Base-by-base conservation (phyloP, 2,113 vertebrate genomes). In the Proterorhinus semilunaris region DNA sequence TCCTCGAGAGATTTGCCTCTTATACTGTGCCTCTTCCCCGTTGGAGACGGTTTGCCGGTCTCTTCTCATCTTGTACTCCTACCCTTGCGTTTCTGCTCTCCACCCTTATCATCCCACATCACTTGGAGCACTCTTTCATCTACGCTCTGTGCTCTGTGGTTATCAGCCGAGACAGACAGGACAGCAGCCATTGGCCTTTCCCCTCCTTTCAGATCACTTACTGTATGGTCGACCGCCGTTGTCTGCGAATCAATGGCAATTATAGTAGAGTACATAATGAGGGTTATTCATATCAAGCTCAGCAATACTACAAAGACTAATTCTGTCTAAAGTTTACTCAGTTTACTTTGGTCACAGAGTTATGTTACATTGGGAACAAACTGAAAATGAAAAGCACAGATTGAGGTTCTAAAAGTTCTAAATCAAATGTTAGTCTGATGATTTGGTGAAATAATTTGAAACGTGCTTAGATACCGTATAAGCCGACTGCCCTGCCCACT, bases 61-160 rank as follows among this genome's bases (percentile, higher is more conserved):
- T 51, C 51, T 64, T 80, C 70, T 65, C 71, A 48, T 71, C 73
- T 57, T 78, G 61, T 67, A 52, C 62, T 66, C 62, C 42, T 55
- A 62, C 69, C n/a, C 68, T 73, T 67, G 77, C 27, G 11, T 82
- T 81, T 78, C 83, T 78, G 69, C 71, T 76, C 80, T 83, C 69
- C 78, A 63, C 73, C 70, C 78, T 85, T 82, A 87, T 90, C 88
- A 83, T 47, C 65, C 52, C 51, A 9, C 72, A 81, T 84, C 74
- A 65, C 57, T 83, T 72, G 61, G 71, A 71, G 69, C 48, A 1
- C 9, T 59, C 65, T 83, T 67, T 84, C 85, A 82, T 84, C 83
- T 74, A 16, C 55, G 64, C 69, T 46, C 73, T n/a, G n/a, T n/a
- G n/a, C n/a, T 69, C 72, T 62, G 65, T 75, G 79, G 83, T 90